Percentiles rank a stretch among this genome's conserved stretches.
Conservation (phyloP, 1,140 invertebrate species). For the Drosophila micromelanica region DNA sequence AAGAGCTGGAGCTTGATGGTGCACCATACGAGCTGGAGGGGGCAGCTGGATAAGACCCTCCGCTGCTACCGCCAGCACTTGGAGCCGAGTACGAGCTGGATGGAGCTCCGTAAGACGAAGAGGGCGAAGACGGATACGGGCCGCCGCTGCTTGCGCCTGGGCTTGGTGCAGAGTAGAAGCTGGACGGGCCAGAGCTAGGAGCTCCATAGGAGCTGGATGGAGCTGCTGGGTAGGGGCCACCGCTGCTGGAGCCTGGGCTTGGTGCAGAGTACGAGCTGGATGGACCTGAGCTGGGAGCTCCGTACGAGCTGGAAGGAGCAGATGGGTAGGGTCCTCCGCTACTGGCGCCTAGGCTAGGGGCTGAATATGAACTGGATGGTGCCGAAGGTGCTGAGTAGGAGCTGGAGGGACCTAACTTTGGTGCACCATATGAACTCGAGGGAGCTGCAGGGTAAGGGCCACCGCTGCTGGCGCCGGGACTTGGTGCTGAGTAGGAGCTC, state of each 20-base stretch:
- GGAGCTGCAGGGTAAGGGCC: too few relatives aligned
- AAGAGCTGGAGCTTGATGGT: constrained; percentile 45
- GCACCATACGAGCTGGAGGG: constrained; percentile 64
- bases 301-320: constrained; percentile 54
- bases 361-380: constrained; percentile 54
- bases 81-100: constrained; percentile 53
- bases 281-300: constrained; percentile 44
- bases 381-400: constrained; percentile 32
- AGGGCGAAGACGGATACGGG: constrained; percentile 1
- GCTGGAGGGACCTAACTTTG: constrained; percentile 27
- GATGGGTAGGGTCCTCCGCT: constrained; percentile 38
- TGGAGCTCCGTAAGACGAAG: constrained; percentile 23
- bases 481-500: constrained; percentile 53
- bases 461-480: too few relatives aligned
- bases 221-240: constrained; percentile 37
- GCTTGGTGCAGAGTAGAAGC: constrained; percentile 54
- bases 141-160: constrained; percentile 4
- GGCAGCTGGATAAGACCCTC: constrained; percentile 50
- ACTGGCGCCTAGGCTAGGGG: constrained; percentile 24
- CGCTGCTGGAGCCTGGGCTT: constrained; percentile 9
- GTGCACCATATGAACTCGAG: constrained; percentile 52
- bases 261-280: constrained; percentile 55
- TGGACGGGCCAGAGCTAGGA: constrained; percentile 38
- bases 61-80: constrained; percentile 35
- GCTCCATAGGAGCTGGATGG: constrained; percentile 58